phyloP scores from a whole-genome alignment of 1,140 invertebrate species.

The Drosophila eugracilis region DNA sequence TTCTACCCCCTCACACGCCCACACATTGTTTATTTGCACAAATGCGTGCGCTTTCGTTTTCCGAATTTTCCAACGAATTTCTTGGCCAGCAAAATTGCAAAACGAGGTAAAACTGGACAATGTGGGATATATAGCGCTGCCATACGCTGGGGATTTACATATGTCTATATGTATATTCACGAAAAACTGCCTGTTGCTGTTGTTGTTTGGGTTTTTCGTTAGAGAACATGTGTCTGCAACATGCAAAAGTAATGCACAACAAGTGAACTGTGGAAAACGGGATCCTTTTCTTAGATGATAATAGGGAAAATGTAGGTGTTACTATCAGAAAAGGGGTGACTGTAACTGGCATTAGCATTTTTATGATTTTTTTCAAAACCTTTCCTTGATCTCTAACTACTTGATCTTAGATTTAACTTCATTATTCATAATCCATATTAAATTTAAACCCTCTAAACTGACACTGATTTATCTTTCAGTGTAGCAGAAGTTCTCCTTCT shows the following conservation, averaged over 20 bases:
- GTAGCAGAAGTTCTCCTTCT: slow-evolving; percentile 2
- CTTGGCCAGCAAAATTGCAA: slow-evolving; percentile 55
- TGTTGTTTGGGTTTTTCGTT: slow-evolving; percentile 29
- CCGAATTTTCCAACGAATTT: slow-evolving; percentile 72
- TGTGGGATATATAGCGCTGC: slow-evolving; percentile 42
- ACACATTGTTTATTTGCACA: slow-evolving; percentile 77
- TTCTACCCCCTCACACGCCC: slow-evolving; percentile 12
- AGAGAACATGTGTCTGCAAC: slow-evolving; percentile 79
- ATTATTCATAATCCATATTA: too few relatives aligned
- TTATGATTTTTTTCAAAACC: too few relatives aligned
- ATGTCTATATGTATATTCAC: slow-evolving; percentile 17
- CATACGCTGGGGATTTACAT: slow-evolving; percentile 29
- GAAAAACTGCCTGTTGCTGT: slow-evolving; percentile 71
- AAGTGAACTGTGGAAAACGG: slow-evolving; percentile 22
- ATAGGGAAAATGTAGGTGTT: too few relatives aligned
- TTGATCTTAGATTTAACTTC: too few relatives aligned
- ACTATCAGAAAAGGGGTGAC: too few relatives aligned
- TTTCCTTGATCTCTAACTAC: too few relatives aligned
- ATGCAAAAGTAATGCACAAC: slow-evolving; percentile 82
- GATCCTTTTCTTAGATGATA: too few relatives aligned
- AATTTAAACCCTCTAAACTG: too few relatives aligned
- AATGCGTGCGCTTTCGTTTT: slow-evolving; percentile 76
- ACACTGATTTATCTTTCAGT: neutral
- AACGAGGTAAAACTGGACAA: slow-evolving; percentile 59
- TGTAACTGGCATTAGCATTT: too few relatives aligned